Evolutionary conservation across 2,113 vertebrate genomes (phyloP).

Genomic region (Malurus alboscapulatus): DNA sequence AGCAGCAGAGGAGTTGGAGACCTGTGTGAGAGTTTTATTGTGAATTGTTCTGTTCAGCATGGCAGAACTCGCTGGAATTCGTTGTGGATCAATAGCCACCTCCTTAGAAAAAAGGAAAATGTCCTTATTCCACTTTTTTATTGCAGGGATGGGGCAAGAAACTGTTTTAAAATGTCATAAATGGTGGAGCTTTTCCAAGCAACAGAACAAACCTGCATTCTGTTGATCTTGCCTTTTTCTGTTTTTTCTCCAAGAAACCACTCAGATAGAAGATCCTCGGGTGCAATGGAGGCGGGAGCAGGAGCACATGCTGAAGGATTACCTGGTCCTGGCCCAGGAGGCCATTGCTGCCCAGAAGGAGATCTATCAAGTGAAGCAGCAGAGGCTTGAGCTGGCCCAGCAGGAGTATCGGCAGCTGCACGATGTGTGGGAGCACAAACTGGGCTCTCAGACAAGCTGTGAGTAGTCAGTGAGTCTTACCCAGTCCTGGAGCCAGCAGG

Average conservation of each 20-base stretch:
- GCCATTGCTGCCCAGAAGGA: slow-evolving; percentile 93
- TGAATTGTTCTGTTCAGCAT: background rate
- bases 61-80: background rate
- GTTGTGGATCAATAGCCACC: background rate
- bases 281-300: slow-evolving; percentile 95
- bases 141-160: background rate
- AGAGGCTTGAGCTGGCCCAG: slow-evolving; percentile 92
- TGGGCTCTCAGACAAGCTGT: slow-evolving; percentile 94
- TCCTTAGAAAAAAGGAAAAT: background rate
- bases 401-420: slow-evolving; percentile 92
- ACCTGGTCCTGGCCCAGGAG: slow-evolving; percentile 91
- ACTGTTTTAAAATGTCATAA: background rate
- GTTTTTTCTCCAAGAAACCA: slow-evolving; percentile 77
- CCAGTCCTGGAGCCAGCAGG: background rate
- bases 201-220: background rate
- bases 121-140: background rate
- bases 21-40: background rate
- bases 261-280: slow-evolving; percentile 96
- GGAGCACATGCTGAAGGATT: slow-evolving; percentile 95
- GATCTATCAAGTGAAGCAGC: slow-evolving; percentile 96
- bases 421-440: slow-evolving; percentile 91
- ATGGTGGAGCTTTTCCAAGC: background rate
- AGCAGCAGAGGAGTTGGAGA: background rate
- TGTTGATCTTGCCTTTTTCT: background rate
- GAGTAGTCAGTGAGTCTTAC: slow-evolving; percentile 64